Percentiles rank a stretch among this genome's conserved stretches.
Evolutionary conservation across 2,888 invertebrate genomes (phyloP).

Genomic region (Tuta absoluta): DNA sequence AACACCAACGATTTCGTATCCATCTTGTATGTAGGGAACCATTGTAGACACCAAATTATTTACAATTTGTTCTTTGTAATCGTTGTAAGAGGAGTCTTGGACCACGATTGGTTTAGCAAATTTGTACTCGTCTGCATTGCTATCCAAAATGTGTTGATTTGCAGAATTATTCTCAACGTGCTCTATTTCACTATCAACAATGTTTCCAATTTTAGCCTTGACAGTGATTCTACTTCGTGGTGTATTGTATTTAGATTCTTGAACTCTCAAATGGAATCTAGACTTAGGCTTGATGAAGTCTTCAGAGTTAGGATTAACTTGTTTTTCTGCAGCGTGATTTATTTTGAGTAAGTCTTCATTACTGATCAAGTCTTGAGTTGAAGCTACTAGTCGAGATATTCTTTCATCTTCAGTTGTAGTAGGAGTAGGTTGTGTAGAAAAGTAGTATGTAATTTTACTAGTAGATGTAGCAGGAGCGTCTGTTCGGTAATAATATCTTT

Average conservation of each 20-base stretch:
- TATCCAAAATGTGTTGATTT: slow-evolving; percentile 46
- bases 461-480: slow-evolving; percentile 38
- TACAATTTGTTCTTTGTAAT: slow-evolving; percentile 61
- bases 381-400: slow-evolving; percentile 77
- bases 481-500: slow-evolving; percentile 60
- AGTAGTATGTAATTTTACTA: slow-evolving; percentile 8
- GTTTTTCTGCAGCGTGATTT: slow-evolving; percentile 75
- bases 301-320: slow-evolving; percentile 53
- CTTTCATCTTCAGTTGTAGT: slow-evolving; percentile 54
- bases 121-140: slow-evolving; percentile 54
- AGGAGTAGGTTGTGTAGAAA: slow-evolving; percentile 35
- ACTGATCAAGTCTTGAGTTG: slow-evolving; percentile 82
- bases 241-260: slow-evolving; percentile 42
- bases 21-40: slow-evolving; percentile 67
- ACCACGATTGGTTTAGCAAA: slow-evolving; percentile 77
- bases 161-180: slow-evolving; percentile 44
- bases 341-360: slow-evolving; percentile 84
- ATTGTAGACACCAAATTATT: slow-evolving; percentile 72
- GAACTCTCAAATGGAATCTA: slow-evolving; percentile 45
- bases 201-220: slow-evolving; percentile 63
- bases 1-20: slow-evolving; percentile 70
- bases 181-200: slow-evolving; percentile 53
- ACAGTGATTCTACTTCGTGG: slow-evolving; percentile 58
- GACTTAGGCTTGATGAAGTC: slow-evolving; percentile 62
- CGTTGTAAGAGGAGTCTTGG: slow-evolving; percentile 53